Percentiles rank a stretch among this genome's conserved stretches.
Conservation (phyloP, 2,113 vertebrate species). For the Edolisoma coerulescens region DNA sequence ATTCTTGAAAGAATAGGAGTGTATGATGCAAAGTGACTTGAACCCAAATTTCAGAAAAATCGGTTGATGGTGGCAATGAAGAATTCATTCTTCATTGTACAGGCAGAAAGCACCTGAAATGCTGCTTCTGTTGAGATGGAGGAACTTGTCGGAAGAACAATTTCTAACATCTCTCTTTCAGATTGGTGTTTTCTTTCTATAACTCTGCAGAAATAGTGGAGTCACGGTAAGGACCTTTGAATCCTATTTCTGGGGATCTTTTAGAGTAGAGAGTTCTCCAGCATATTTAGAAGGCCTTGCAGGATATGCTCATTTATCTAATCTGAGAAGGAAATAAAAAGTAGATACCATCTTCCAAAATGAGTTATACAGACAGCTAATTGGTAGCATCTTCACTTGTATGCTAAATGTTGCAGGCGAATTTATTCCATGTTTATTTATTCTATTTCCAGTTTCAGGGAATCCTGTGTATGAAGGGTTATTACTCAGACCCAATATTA, state of each 20-base stretch:
- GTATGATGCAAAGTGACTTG: constrained; percentile 31
- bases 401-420: background rate
- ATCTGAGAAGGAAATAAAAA: background rate
- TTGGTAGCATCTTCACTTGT: background rate
- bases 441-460: background rate
- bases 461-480: background rate
- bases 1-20: constrained; percentile 12
- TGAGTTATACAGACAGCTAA: background rate
- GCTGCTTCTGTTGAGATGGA: background rate
- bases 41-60: constrained; percentile 42
- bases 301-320: background rate
- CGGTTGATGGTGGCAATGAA: background rate
- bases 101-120: background rate
- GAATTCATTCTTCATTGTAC: constrained; percentile 15
- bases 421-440: background rate
- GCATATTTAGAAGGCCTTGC: background rate
- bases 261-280: background rate
- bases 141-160: background rate
- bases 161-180: background rate
- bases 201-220: background rate
- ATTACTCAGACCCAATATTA: background rate
- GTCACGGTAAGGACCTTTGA: background rate
- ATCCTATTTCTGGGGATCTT: background rate
- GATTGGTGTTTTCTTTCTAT: background rate
- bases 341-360: background rate